These are phyloP conservation scores for Patagioenas fasciata DNA, from an alignment of 2,113 vertebrate genomes.

Conservation along the genomic window DNA sequence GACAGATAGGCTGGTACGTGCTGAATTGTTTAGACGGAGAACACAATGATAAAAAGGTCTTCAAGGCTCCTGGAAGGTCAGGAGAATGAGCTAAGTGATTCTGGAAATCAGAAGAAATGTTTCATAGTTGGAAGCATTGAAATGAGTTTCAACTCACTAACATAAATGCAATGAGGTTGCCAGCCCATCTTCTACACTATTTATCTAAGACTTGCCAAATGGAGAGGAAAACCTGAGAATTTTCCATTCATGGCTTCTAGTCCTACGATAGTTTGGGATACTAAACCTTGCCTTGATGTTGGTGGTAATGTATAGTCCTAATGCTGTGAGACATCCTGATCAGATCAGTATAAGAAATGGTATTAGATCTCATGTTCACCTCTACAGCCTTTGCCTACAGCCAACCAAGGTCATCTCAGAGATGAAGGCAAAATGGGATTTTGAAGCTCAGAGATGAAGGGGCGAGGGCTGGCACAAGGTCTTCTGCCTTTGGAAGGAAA, in stretches of 20 bases:
- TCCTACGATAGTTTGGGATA: not conserved
- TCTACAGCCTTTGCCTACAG: not conserved
- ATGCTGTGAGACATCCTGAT: not conserved
- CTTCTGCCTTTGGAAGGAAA: not conserved
- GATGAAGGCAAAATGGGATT: not conserved
- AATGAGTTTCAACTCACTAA: not conserved
- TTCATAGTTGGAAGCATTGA: not conserved
- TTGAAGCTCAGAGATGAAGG: not conserved
- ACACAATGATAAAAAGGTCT: constrained; percentile 24
- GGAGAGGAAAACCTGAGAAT: not conserved
- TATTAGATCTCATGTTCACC: not conserved
- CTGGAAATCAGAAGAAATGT: constrained; percentile 13
- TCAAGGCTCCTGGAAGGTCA: constrained; percentile 24
- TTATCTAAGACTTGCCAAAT: not conserved
- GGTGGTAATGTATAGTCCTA: not conserved
- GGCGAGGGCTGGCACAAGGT: not conserved
- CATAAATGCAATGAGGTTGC: not conserved
- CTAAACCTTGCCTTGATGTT: not conserved
- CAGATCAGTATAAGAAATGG: not conserved
- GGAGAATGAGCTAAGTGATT: constrained; percentile 25
- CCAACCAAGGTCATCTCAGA: not conserved
- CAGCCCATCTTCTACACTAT: not conserved
- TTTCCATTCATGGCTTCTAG: not conserved
- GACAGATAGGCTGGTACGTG: not conserved
- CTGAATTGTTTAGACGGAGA: constrained; percentile 2